Conservation (phyloP, 2,888 invertebrate genomes). For the Pammene fasciana region DNA sequence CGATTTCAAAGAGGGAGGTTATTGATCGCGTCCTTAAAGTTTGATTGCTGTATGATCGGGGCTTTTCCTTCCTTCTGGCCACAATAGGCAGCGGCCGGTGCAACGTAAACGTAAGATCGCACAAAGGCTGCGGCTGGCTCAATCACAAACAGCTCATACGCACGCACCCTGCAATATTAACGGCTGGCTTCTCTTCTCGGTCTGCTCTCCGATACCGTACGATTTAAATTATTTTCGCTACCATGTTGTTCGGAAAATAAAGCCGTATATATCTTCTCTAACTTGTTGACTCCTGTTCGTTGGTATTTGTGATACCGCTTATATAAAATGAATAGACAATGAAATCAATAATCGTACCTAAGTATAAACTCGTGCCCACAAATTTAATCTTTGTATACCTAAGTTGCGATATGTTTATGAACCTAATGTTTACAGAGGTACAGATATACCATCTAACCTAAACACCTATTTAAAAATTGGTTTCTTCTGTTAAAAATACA, state of each 20-base stretch:
- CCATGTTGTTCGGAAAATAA: background rate
- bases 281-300: no score
- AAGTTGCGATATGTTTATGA: no score
- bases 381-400: no score
- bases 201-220: slow-evolving; percentile 35
- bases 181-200: slow-evolving; percentile 43
- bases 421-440: no score
- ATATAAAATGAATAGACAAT: no score
- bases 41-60: slow-evolving; percentile 32
- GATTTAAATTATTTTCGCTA: slow-evolving; percentile 45
- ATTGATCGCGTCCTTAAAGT: slow-evolving; percentile 27
- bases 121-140: slow-evolving; percentile 33
- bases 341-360: no score
- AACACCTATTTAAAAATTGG: no score
- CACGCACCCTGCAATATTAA: slow-evolving; percentile 50
- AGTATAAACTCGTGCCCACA: no score
- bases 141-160: slow-evolving; percentile 44
- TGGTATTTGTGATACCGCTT: no score
- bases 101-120: slow-evolving; percentile 34
- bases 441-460: no score
- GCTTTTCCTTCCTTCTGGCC: slow-evolving; percentile 32
- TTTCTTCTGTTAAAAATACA: no score
- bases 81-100: slow-evolving; percentile 29
- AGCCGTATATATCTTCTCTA: no score
- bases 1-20: slow-evolving; percentile 6